Conservation (phyloP, 2,113 vertebrate genomes). For the Ictalurus punctatus region DNA sequence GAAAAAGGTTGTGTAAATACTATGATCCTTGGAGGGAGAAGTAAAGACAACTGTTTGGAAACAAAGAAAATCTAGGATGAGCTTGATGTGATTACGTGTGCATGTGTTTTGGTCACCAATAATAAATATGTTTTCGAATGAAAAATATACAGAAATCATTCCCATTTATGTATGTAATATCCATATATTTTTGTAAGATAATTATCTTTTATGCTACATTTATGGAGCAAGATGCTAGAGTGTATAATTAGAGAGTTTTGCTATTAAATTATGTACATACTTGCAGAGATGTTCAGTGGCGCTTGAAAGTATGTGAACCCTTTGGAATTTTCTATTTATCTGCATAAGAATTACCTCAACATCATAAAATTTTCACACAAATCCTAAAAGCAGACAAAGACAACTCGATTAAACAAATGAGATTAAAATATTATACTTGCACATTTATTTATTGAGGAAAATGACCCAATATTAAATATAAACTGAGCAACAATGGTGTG, state of each 20-base stretch:
- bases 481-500: too few species aligned
- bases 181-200: not conserved
- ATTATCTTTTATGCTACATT: not conserved
- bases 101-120: not conserved
- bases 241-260: not conserved
- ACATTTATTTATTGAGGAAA: too few species aligned
- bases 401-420: too few species aligned
- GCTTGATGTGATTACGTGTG: not conserved
- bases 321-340: too few species aligned
- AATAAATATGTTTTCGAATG: not conserved
- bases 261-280: not conserved
- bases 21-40: not conserved
- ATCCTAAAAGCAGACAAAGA: too few species aligned
- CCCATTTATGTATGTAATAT: not conserved
- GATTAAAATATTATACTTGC: too few species aligned
- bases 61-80: not conserved
- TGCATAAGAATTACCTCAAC: too few species aligned
- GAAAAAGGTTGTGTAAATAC: slow-evolving; percentile 13
- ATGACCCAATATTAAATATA: too few species aligned
- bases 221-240: not conserved
- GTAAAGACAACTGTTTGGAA: not conserved
- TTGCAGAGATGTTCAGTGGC: not conserved
- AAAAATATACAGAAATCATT: not conserved
- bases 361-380: too few species aligned
- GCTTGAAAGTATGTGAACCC: too few species aligned